Conservation (phyloP, 2,797 vertebrate genomes). For the Lepilemur ruficaudatus region DNA sequence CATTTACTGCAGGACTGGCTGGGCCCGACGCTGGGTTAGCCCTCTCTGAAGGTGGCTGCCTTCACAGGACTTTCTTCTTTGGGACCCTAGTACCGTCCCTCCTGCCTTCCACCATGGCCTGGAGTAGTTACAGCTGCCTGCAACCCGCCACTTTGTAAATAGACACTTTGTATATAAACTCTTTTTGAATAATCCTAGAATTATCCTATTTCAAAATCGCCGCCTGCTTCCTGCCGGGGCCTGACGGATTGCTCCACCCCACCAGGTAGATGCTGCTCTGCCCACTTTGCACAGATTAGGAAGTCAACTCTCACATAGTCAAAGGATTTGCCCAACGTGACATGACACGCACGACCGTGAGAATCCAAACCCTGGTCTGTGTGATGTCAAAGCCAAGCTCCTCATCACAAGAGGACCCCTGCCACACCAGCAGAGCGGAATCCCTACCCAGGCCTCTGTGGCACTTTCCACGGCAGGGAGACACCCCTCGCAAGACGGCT, state of each 20-base stretch:
- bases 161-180: background rate
- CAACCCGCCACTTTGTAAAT: background rate
- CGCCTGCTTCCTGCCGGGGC: background rate
- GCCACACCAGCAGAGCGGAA: accelerated
- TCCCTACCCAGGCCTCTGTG: background rate
- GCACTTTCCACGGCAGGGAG: background rate
- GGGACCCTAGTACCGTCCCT: background rate
- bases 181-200: background rate
- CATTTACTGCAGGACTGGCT: background rate
- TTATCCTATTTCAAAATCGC: background rate
- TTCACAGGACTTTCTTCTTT: background rate
- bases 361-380: background rate
- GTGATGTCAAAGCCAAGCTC: background rate
- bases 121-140: background rate
- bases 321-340: background rate
- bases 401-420: background rate
- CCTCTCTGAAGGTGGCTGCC: background rate
- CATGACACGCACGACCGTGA: background rate
- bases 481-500: accelerated
- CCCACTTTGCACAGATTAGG: background rate
- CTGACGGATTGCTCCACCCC: no score
- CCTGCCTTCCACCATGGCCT: background rate
- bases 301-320: background rate
- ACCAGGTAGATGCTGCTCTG: accelerated
- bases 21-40: no score